Evolutionary conservation across 2,113 vertebrate species (phyloP), one percentile per base, ranked within the genome.

Genomic region (Dryoscopus gambensis): DNA sequence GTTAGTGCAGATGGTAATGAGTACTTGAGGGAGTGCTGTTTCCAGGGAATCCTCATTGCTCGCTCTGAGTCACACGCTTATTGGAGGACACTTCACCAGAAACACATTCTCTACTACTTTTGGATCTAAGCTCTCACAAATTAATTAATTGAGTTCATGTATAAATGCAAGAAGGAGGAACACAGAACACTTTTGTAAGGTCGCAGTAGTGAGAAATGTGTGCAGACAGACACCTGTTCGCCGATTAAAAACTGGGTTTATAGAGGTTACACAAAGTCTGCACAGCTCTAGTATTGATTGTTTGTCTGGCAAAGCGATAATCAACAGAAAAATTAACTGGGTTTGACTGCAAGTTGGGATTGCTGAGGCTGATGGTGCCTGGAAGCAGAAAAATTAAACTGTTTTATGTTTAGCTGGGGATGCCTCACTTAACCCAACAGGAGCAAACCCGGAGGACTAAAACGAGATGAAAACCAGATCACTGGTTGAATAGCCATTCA

Each of bases 11-110:
- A 89, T 77, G 91, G 93, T 65, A 94, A 97, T 96, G 92, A 84
- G 77, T 8, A 40, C 88, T 93, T 65, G 22, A 79, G 89, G 47
- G 90, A 80, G 89, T 5, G 7, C 56, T 71, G 69, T 87, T 96
- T 83, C 90, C 79, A 93, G 90, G 94, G 89, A 92, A 94, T 93
- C 92, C 90, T 78, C 81, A 16, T 74, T 60, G 11, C 42, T 68
- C 1, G 0, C 75, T 94, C 59, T n/a, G 84, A 84, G 56, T 79
- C 95, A 88, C 59, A 19, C 3, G 0, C 60, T 50, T 12, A 3
- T 31, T 23, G 46, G 80, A 94, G 62, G 49, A 83, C 52, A 22
- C 78, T 64, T 82, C 83, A 82, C n/a, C 53, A 80, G 65, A 65
- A 90, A 59, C 40, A 44, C 12, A 6, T 84, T 80, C 96, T 76